Evolutionary conservation across 2,888 invertebrate species (phyloP), one percentile per base, ranked within the genome.

Genomic region (Drosophila borealis): DNA sequence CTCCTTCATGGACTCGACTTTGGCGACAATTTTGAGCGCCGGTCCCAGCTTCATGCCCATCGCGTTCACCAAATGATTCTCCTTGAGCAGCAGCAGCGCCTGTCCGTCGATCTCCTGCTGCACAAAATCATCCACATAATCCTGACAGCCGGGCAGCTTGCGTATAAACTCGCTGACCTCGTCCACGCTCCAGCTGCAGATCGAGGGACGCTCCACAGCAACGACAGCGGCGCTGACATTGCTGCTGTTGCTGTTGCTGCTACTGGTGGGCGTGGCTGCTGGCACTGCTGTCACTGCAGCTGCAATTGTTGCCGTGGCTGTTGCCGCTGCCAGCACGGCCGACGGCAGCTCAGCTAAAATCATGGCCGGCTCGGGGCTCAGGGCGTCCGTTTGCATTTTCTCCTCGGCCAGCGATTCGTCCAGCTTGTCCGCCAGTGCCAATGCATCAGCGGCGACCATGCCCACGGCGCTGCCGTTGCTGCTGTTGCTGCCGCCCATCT

Each of bases 31-130:
- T 93, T 99, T 99, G 57, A 99, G 94, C 1, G 98, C 98, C 0
- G 98, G 98, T 0, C 98, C 98, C 19, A 99, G 94, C 91, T 98
- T 98, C 95, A 99, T 98, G 65, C 96, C 96, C 94, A 99, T 97
- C 8, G 98, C 97, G 77, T 96, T 96, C 93, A 98, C 98, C 34
- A 99, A 94, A 92, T 99, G 98, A 89, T 98, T 98, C 78, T 98
- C 98, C 89, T 97, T 97, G 55, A 99, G 94, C 57, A 99, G 93
- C 93, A 98, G 94, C 68, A 99, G 93, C 0, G 98, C 98, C 90
- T 98, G 98, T 0, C 99, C 98, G 89, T 99, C 99, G 81, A 99
- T 98, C 93, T 98, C 98, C 92, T 99, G 98, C 88, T 96, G 95
- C 11, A 96, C 95, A 93, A 99, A 99, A 91, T 98, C 98, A 89